Base-by-base conservation (phyloP, 2,113 vertebrate genomes). In the Pterocles gutturalis region DNA sequence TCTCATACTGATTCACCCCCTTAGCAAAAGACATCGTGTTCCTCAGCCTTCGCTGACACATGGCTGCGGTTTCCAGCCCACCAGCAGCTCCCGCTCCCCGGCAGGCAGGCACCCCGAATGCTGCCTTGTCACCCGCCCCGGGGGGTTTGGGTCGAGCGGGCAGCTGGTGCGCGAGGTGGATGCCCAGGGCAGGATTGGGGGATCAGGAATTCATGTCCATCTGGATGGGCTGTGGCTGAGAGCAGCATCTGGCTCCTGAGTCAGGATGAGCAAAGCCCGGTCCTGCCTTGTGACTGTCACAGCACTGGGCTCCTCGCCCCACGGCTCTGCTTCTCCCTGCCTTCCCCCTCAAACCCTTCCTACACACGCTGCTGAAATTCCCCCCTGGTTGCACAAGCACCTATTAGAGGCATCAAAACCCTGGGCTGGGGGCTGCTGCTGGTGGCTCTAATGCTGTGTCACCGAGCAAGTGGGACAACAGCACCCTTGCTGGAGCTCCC, bases 21-120 rank as follows among this genome's bases (percentile, higher is more conserved):
- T 33, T 33, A 17, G 38, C 51, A 86, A 62, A 49, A 91, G 87
- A 97, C 96, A 79, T 69, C 43, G 9, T 76, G 96, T 97, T 96
- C 95, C 96, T 84, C 88, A 96, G 95, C 79, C 75, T 83, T 83
- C 14, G 2, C 1, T 92, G 94, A 92, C 95, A 94, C 89, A 97
- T 61, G 95, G 96, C 94, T 95, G 92, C 22, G 95, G 95, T 84
- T 93, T 6, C 45, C 96, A 96, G 91, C 96, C 96, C 96, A 95
- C 95, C 93, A 41, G 80, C 93, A 67, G 95, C 94, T 91, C 94
- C 95, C 5, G 79, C 83, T 96, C 86, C 86, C 22, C 5, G 7
- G 14, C 67, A 85, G 51, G 49, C 90, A 66, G 48, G 79, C 24
- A 3, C 79, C 12, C 11, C 10, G 5, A 55, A 17, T 7, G 15